Conservation (phyloP, 2,888 invertebrate genomes). For the Pimpla rufipes region DNA sequence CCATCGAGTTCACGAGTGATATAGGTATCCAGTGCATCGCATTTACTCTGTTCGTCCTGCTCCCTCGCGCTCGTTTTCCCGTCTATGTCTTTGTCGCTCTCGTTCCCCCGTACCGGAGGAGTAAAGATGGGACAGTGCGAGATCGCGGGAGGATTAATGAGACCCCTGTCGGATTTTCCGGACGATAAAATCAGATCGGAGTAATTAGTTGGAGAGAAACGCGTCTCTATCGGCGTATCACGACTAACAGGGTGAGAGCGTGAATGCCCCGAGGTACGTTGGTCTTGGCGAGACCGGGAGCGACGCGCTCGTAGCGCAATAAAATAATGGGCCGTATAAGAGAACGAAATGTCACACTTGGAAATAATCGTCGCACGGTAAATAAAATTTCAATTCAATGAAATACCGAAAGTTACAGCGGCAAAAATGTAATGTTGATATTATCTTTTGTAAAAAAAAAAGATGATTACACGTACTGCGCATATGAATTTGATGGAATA, state of each 20-base stretch:
- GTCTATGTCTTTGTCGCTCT: neutral
- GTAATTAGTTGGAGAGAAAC: constrained; percentile 75
- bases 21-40: constrained; percentile 1
- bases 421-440: neutral
- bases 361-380: neutral
- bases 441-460: neutral
- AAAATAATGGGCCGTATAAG: constrained; percentile 12
- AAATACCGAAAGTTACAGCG: neutral
- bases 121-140: constrained; percentile 47
- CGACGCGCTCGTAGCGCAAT: neutral
- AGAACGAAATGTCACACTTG: constrained; percentile 16
- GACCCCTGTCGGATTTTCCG: constrained; percentile 67
- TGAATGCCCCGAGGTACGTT: constrained; percentile 20
- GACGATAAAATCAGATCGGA: constrained; percentile 74
- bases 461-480: no score
- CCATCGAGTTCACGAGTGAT: neutral
- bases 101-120: constrained; percentile 19
- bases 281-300: neutral
- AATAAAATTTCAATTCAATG: neutral
- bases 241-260: constrained; percentile 19
- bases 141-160: constrained; percentile 63
- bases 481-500: no score
- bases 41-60: neutral
- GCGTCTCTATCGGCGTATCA: constrained; percentile 39
- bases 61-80: neutral